These are phyloP conservation scores for Vombatus ursinus DNA, from an alignment of 2,113 vertebrate genomes.

Conservation along the genomic window DNA sequence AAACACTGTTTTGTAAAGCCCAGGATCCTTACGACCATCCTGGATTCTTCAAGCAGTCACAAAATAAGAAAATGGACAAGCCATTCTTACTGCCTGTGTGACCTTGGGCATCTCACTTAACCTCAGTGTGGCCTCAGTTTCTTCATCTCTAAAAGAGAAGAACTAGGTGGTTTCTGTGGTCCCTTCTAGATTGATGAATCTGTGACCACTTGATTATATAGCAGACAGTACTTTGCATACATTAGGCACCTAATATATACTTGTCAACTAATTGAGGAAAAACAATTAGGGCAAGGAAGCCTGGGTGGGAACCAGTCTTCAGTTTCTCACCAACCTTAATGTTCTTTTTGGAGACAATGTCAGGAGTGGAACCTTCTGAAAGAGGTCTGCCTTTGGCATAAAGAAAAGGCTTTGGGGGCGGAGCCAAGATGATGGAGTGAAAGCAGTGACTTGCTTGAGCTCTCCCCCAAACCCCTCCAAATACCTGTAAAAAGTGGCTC, in stretches of 20 bases:
- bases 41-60: not conserved
- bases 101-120: not conserved
- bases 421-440: too few relatives aligned
- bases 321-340: not conserved
- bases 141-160: not conserved
- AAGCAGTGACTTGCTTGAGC: too few relatives aligned
- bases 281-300: not conserved
- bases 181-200: not conserved
- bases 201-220: not conserved
- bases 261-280: not conserved
- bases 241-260: not conserved
- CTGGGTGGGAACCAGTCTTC: not conserved
- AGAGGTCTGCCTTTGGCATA: not conserved
- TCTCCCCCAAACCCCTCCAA: too few relatives aligned
- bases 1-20: not conserved
- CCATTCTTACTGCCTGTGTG: not conserved
- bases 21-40: not conserved
- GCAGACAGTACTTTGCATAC: not conserved
- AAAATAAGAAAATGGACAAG: not conserved
- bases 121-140: not conserved
- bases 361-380: not conserved
- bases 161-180: not conserved
- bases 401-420: not conserved
- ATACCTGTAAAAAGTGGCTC: too few relatives aligned
- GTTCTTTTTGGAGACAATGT: not conserved